A percentile compares a stretch with the other conserved stretches of the same genome.
phyloP scores from a whole-genome alignment of 2,888 invertebrate genomes.

The Anthophora plumipes region DNA sequence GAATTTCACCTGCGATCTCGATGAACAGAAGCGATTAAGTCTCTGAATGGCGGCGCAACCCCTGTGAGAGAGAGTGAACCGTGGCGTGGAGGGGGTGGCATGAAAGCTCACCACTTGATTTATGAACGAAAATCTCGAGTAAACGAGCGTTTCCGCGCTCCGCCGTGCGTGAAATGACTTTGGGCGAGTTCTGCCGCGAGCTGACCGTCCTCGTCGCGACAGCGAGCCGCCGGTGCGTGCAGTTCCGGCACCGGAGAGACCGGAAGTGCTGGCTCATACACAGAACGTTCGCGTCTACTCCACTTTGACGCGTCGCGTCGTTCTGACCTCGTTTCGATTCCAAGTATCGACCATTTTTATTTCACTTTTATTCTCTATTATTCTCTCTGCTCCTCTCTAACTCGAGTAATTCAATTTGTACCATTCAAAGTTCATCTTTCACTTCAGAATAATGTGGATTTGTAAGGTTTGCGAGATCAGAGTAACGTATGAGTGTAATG shows the following conservation, averaged over 20 bases:
- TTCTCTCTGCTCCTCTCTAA: too few relatives aligned
- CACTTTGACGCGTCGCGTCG: constrained; percentile 1
- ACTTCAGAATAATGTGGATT: too few relatives aligned
- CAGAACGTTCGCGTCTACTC: constrained; percentile 23
- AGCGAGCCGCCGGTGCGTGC: constrained; percentile 58
- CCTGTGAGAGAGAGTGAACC: constrained; percentile 32
- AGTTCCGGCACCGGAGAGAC: constrained; percentile 67
- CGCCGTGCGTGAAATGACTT: constrained; percentile 80
- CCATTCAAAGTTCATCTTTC: too few relatives aligned
- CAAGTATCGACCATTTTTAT: too few relatives aligned
- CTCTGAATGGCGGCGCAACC: constrained; percentile 39
- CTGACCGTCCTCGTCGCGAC: constrained; percentile 59
- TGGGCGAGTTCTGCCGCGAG: constrained; percentile 68
- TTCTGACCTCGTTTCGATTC: not conserved
- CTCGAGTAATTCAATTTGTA: too few relatives aligned
- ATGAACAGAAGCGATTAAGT: constrained; percentile 50
- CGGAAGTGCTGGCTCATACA: constrained; percentile 64
- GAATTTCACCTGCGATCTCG: constrained; percentile 37
- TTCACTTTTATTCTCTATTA: too few relatives aligned
- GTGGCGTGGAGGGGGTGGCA: constrained; percentile 15
- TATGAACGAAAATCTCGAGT: constrained; percentile 78
- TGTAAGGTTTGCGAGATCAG: too few relatives aligned
- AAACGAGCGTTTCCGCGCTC: constrained; percentile 75
- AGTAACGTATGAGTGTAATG: too few relatives aligned
- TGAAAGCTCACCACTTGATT: constrained; percentile 67